These are phyloP conservation scores for Poicephalus gulielmi DNA, from an alignment of 2,113 vertebrate species.

Conservation along the genomic window DNA sequence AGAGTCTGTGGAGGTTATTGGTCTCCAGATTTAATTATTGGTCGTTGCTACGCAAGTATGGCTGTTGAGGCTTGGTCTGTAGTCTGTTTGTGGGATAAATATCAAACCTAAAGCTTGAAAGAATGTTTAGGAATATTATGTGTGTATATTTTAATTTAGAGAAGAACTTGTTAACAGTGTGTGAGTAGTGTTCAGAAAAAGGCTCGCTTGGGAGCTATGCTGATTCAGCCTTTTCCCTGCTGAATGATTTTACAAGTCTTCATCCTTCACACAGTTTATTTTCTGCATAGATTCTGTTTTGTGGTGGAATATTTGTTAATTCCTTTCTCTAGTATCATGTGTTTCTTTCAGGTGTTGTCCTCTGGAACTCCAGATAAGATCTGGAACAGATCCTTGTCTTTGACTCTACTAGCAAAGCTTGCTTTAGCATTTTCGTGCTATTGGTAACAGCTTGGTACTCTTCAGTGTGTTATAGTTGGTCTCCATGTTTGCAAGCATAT, in stretches of 20 bases:
- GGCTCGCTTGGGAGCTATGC: background rate
- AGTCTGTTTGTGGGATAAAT: background rate
- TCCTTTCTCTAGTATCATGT: background rate
- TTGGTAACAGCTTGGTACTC: background rate
- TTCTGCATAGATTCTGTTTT: background rate
- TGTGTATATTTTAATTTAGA: background rate
- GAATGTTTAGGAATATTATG: background rate
- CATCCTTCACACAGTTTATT: background rate
- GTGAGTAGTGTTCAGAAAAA: background rate
- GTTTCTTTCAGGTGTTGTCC: background rate
- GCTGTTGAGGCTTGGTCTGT: background rate
- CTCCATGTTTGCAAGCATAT: accelerated
- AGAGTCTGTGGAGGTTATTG: background rate
- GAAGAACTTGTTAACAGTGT: background rate
- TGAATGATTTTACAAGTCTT: background rate
- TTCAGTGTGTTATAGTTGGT: background rate
- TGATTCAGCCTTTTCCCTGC: background rate
- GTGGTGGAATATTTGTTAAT: background rate
- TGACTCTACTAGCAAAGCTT: background rate
- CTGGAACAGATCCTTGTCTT: background rate
- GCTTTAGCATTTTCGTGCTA: background rate
- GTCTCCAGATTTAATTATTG: background rate
- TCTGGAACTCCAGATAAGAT: background rate
- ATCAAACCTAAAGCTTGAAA: background rate
- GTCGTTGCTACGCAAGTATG: background rate